Conservation (phyloP, 2,113 vertebrate genomes). For the Etheostoma spectabile region DNA sequence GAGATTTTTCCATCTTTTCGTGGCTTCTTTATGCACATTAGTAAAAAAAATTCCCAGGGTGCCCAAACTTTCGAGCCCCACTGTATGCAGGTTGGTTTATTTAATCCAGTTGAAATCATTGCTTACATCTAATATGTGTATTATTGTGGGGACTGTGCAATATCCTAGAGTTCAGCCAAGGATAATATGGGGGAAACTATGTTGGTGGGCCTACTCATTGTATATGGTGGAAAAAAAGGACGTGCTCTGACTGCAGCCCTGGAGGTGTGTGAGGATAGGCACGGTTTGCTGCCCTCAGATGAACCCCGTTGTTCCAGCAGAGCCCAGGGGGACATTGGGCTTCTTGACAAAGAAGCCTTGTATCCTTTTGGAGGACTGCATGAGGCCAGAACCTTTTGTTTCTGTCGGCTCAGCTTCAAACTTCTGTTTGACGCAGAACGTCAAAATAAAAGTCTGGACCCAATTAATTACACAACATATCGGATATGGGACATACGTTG, state of each 20-base stretch:
- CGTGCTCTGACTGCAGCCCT: conserved; percentile 4
- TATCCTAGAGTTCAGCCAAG: background rate
- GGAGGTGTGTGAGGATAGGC: conserved; percentile 43
- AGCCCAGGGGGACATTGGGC: conserved; percentile 60
- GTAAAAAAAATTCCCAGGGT: too few relatives aligned
- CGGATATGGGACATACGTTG: background rate
- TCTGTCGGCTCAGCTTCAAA: conserved; percentile 47
- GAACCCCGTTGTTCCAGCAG: conserved; percentile 48
- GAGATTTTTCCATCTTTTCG: too few relatives aligned
- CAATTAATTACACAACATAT: conserved; percentile 64
- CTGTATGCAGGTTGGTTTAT: too few relatives aligned
- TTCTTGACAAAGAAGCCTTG: conserved; percentile 77
- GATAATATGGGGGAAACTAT: background rate
- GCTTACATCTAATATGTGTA: too few relatives aligned
- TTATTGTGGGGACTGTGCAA: too few relatives aligned
- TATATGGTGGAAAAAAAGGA: background rate
- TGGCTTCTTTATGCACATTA: too few relatives aligned
- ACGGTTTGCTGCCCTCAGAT: conserved; percentile 53
- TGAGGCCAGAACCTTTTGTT: conserved; percentile 67
- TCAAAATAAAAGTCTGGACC: conserved; percentile 58
- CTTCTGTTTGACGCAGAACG: conserved; percentile 50
- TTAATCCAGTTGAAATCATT: too few relatives aligned
- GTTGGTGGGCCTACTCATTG: background rate
- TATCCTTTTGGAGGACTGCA: conserved; percentile 57
- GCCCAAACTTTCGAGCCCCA: too few relatives aligned